These are phyloP conservation scores for Spicauda simplicius DNA, from an alignment of 2,888 invertebrate genomes.

Conservation along the genomic window DNA sequence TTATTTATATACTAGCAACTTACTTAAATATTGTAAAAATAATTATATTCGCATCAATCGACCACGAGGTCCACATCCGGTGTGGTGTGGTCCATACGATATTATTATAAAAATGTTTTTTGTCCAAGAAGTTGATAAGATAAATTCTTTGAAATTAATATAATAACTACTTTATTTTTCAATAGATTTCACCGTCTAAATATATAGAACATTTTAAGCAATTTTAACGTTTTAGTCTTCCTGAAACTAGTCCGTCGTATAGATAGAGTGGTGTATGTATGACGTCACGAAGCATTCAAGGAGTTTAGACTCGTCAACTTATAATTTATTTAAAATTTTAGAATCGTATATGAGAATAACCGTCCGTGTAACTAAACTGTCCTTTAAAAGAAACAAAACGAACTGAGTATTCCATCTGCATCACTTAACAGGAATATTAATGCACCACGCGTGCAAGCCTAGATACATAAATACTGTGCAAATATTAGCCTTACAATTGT, in stretches of 20 bases:
- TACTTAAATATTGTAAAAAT: too few species aligned
- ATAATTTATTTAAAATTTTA: neutral
- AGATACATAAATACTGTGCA: neutral
- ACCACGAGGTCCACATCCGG: neutral
- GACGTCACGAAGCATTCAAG: neutral
- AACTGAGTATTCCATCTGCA: neutral
- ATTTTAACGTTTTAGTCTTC: neutral
- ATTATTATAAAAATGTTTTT: too few species aligned
- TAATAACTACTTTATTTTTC: too few species aligned
- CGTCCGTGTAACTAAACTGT: too few species aligned
- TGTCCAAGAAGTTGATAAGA: too few species aligned
- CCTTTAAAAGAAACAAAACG: neutral
- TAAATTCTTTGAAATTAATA: too few species aligned
- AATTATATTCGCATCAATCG: neutral
- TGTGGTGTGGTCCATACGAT: too few species aligned
- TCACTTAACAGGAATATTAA: neutral
- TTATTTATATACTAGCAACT: too few species aligned
- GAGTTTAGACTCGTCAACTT: neutral
- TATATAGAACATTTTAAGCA: neutral
- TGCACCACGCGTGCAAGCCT: too few species aligned
- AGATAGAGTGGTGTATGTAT: neutral
- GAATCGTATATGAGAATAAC: neutral
- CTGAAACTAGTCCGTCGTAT: neutral
- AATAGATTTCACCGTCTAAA: neutral
- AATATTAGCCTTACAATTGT: neutral